A percentile compares a stretch with the other conserved stretches of the same genome.
phyloP scores from a whole-genome alignment of 2,113 vertebrate species.

The Colossoma macropomum region DNA sequence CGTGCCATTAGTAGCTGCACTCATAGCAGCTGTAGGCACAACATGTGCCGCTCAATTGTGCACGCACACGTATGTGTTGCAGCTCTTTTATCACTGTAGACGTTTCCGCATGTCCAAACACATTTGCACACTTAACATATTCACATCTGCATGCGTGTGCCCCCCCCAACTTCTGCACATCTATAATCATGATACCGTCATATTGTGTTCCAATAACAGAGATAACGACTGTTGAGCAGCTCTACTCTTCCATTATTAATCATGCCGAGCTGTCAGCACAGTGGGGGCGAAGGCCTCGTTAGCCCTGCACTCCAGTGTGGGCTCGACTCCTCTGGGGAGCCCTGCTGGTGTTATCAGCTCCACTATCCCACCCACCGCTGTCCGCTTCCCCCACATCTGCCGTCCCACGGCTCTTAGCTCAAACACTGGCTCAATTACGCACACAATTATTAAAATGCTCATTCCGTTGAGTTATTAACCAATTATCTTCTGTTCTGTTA shows the following conservation, averaged over 20 bases:
- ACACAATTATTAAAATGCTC: conserved; percentile 1
- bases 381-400: conserved; percentile 22
- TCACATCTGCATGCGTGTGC: neutral
- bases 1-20: conserved; percentile 57
- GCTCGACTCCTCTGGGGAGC: conserved; percentile 28
- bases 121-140: conserved; percentile 3
- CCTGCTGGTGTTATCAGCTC: conserved; percentile 34
- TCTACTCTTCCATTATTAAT: conserved; percentile 69
- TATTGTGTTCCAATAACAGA: conserved; percentile 53
- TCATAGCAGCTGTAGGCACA: neutral
- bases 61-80: neutral
- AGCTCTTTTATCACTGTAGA: neutral
- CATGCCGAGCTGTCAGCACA: conserved; percentile 65
- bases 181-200: conserved; percentile 54
- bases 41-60: neutral
- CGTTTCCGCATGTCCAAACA: neutral
- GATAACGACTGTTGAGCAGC: conserved; percentile 60
- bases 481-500: neutral
- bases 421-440: conserved; percentile 15
- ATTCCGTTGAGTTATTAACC: conserved; percentile 2
- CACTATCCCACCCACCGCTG: conserved; percentile 22
- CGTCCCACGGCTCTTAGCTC: conserved; percentile 14
- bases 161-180: neutral
- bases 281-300: conserved; percentile 69
- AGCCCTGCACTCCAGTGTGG: conserved; percentile 57